phyloP scores from a whole-genome alignment of 2,113 vertebrate genomes.

The Hippocampus comes region DNA sequence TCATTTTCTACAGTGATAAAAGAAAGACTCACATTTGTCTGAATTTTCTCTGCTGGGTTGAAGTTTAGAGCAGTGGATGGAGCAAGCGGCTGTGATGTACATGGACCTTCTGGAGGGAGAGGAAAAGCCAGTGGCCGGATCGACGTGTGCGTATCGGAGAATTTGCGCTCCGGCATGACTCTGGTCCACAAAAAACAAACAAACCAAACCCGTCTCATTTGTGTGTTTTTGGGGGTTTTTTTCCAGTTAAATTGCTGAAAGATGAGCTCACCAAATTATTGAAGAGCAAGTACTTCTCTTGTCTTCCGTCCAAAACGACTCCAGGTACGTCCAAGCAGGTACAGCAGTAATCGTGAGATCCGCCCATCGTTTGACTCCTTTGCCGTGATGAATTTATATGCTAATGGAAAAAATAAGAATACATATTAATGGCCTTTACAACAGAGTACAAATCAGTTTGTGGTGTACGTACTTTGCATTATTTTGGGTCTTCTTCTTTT shows the following conservation, averaged over 20 bases:
- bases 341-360: conserved; percentile 34
- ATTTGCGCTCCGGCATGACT: not conserved
- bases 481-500: not conserved
- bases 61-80: conserved; percentile 90
- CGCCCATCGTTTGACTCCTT: not conserved
- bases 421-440: not conserved
- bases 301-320: conserved; percentile 68
- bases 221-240: not conserved
- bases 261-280: conserved; percentile 81
- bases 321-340: conserved; percentile 4
- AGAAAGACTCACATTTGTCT: not conserved
- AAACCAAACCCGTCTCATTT: not conserved
- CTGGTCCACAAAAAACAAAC: not conserved
- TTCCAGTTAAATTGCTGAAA: conserved; percentile 85
- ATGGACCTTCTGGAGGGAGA: conserved; percentile 89
- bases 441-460: not conserved
- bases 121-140: conserved; percentile 86
- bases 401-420: not conserved
- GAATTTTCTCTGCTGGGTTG: conserved; percentile 10
- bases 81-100: conserved; percentile 80
- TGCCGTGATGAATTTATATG: not conserved
- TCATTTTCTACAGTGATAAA: too few species aligned
- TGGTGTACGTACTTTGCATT: not conserved
- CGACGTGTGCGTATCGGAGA: conserved; percentile 81
- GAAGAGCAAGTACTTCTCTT: conserved; percentile 86